Evolutionary conservation across 2,888 invertebrate species (phyloP).

Genomic region (Cenopis cana): DNA sequence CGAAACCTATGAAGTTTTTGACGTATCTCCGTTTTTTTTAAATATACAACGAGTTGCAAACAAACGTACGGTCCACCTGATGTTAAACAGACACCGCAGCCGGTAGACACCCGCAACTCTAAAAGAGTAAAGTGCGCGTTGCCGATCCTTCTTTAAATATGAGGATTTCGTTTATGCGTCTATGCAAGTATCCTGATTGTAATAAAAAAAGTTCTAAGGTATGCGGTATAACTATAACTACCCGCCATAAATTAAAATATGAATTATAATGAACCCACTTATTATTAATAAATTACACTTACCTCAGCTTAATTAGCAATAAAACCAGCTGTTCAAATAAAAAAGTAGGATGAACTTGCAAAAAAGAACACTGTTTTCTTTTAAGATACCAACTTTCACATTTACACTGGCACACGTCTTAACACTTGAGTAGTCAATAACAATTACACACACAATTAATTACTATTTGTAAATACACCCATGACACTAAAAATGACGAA

Average conservation of each 20-base stretch:
- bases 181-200: neutral
- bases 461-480: slow-evolving; percentile 8
- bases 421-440: slow-evolving; percentile 23
- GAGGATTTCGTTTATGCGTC: no score
- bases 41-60: no score
- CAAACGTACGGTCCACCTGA: no score
- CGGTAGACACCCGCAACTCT: no score
- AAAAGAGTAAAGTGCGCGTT: no score
- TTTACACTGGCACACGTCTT: slow-evolving; percentile 41
- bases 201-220: neutral
- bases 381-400: slow-evolving; percentile 48
- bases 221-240: no score
- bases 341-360: slow-evolving; percentile 51
- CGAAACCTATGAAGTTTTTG: no score
- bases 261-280: slow-evolving; percentile 20
- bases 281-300: slow-evolving; percentile 28
- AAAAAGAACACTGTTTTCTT: slow-evolving; percentile 59
- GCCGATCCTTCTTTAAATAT: no score
- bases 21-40: no score
- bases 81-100: no score
- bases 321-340: slow-evolving; percentile 52
- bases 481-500: slow-evolving; percentile 1
- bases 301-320: slow-evolving; percentile 39
- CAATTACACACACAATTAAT: slow-evolving; percentile 13
- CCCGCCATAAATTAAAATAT: slow-evolving; percentile 15